Conservation (phyloP, 2,113 vertebrate species). For the Hippoglossus stenolepis region DNA sequence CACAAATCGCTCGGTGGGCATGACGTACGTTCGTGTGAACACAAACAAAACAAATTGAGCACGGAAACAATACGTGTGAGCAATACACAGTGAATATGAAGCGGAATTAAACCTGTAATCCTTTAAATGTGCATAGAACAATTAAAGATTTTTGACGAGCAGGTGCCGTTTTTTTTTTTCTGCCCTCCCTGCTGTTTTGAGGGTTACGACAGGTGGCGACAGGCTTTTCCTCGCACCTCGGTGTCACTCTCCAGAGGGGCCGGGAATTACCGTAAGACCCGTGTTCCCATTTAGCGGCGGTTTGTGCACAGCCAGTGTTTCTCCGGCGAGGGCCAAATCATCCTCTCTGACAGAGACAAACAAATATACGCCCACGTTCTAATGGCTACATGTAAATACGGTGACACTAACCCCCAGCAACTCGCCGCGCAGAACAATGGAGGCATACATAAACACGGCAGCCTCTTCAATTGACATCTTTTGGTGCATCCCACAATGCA, state of each 20-base stretch:
- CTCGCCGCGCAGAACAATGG: constrained; percentile 55
- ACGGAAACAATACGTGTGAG: constrained; percentile 73
- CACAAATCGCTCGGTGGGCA: constrained; percentile 66
- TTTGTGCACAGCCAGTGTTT: constrained; percentile 66
- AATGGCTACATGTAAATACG: constrained; percentile 52
- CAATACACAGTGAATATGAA: constrained; percentile 73
- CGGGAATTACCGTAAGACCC: constrained; percentile 69
- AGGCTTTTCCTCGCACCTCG: constrained; percentile 48
- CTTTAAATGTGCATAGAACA: constrained; percentile 55
- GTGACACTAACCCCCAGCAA: constrained; percentile 40
- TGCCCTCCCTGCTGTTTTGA: constrained; percentile 62
- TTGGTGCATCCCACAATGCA: constrained; percentile 50
- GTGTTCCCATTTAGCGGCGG: constrained; percentile 67
- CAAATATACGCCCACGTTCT: constrained; percentile 59
- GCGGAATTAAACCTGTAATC: constrained; percentile 73
- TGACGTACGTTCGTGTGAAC: constrained; percentile 73
- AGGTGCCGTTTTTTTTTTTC: constrained; percentile 24
- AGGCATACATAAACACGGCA: constrained; percentile 45
- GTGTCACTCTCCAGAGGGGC: constrained; percentile 57
- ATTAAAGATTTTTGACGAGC: constrained; percentile 70
- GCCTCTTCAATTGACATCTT: constrained; percentile 61
- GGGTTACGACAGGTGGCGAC: constrained; percentile 79
- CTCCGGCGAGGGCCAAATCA: constrained; percentile 56
- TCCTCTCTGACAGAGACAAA: constrained; percentile 57
- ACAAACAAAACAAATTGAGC: constrained; percentile 80